Evolutionary conservation across 2,113 vertebrate genomes (phyloP), one percentile per base, ranked within the genome.

Genomic region (Smithornis capensis): DNA sequence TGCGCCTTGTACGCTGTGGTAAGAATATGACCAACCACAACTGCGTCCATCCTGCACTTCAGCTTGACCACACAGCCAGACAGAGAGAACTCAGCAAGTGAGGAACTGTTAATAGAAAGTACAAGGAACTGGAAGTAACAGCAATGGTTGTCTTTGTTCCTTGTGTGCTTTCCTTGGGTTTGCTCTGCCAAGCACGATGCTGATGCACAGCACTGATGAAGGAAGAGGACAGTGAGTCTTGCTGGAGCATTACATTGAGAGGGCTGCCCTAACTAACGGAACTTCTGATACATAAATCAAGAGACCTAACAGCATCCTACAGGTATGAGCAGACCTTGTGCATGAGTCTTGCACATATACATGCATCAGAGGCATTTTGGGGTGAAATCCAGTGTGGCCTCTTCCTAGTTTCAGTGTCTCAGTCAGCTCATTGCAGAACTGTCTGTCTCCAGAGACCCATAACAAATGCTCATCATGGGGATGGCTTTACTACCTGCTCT

Each of bases 1-100:
- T 17, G 19, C 24, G 17, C n/a, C 27, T 69, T 4, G 2, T 11
- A 19, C 0, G 0, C 24, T 65, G 60, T 81, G 0, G 21, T 15
- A 12, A 35, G 11, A 14, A 4, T 9, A 23, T 33, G 59, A 33
- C 45, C 68, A 55, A 3, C 25, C 47, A 57, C 3, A 0, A 21
- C 50, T 7, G 23, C n/a, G 7, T 37, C 31, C 4, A 2, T 33
- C 47, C 33, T 77, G 24, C n/a, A 6, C 33, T 4, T 0, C 55
- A 80, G 14, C 27, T 10, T 16, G 3, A 11, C 49, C 44, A 37
- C 0, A 0, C 24, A 42, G 69, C 14, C 16, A 19, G 14, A 28
- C 13, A 55, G 47, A 47, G 10, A 42, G 6, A 19, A 49, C 45
- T 70, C 22, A 4, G 76, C 45, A 45, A 18, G 50, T 4, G n/a